Evolutionary conservation across 2,888 invertebrate genomes (phyloP).

Genomic region (Pogonocherus hispidulus): DNA sequence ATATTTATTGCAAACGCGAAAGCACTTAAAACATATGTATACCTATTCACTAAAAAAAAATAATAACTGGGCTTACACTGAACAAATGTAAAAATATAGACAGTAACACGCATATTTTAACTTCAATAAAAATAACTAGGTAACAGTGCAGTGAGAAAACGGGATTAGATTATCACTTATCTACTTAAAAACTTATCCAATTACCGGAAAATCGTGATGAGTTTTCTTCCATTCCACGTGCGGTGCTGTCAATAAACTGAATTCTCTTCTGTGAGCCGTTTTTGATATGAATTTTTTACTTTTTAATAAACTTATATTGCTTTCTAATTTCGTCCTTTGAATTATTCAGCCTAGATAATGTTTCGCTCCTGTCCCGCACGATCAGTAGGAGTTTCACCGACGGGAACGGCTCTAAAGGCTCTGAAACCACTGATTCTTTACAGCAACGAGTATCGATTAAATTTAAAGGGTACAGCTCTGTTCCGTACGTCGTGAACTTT

Average conservation of each 20-base stretch:
- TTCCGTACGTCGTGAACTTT: not conserved
- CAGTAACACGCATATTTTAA: not conserved
- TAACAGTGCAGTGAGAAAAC: not conserved
- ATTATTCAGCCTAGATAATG: not conserved
- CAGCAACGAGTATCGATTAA: slow-evolving; percentile 14
- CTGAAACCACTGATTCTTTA: slow-evolving; percentile 10
- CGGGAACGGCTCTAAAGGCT: not conserved
- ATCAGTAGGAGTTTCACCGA: not conserved
- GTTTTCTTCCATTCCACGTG: slow-evolving; percentile 47
- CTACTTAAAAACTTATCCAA: not conserved
- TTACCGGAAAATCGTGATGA: slow-evolving; percentile 46
- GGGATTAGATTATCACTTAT: not conserved
- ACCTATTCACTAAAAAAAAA: no score
- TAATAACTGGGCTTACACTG: no score
- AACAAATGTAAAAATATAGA: not conserved
- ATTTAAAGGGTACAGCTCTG: slow-evolving; percentile 1
- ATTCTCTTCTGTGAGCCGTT: slow-evolving; percentile 39
- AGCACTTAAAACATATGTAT: no score
- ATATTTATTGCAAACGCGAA: no score
- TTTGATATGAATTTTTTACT: slow-evolving; percentile 26
- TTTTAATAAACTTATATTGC: slow-evolving; percentile 13
- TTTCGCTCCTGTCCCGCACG: not conserved
- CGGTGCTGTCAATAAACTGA: slow-evolving; percentile 25
- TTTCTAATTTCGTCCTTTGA: slow-evolving; percentile 2
- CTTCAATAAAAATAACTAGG: not conserved